Evolutionary conservation across 1,140 invertebrate genomes (phyloP).

Genomic region (Drosophila willistoni): DNA sequence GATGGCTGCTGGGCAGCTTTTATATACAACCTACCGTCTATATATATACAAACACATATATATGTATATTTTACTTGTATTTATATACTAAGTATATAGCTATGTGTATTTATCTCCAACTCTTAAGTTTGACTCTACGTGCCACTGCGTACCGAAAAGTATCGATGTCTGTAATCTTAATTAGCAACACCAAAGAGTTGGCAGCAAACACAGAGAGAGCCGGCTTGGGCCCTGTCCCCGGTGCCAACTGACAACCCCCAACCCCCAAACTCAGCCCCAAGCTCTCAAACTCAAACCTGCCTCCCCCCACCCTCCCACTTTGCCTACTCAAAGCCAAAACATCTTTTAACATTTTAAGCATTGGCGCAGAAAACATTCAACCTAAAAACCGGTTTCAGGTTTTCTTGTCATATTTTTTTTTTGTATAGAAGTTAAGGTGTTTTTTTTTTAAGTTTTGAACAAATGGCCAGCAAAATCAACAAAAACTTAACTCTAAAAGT

Average conservation of each 20-base stretch:
- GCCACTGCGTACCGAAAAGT: conserved; percentile 74
- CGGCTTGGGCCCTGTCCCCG: neutral
- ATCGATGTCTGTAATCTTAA: conserved; percentile 80
- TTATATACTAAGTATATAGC: conserved; percentile 18
- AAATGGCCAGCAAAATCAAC: conserved; percentile 73
- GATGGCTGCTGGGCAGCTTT: conserved; percentile 41
- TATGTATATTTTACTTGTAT: conserved; percentile 20
- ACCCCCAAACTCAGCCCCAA: conserved; percentile 25
- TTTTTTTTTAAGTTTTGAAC: conserved; percentile 57
- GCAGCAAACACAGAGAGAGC: conserved; percentile 38
- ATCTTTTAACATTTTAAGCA: conserved; percentile 76
- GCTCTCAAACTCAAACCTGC: conserved; percentile 31
- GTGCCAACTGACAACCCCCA: conserved; percentile 35
- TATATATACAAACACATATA: conserved; percentile 7
- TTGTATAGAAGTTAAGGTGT: conserved; percentile 57
- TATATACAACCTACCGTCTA: conserved; percentile 14
- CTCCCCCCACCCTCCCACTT: conserved; percentile 11
- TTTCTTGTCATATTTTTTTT: conserved; percentile 56
- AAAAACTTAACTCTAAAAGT: conserved; percentile 52
- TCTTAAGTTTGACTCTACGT: conserved; percentile 37
- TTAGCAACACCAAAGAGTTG: conserved; percentile 73
- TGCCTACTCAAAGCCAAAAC: conserved; percentile 52
- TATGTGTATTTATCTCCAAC: conserved; percentile 6
- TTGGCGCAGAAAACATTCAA: conserved; percentile 50
- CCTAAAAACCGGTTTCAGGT: conserved; percentile 63